Conservation (phyloP, 1,140 invertebrate genomes). For the Spodoptera litura region DNA sequence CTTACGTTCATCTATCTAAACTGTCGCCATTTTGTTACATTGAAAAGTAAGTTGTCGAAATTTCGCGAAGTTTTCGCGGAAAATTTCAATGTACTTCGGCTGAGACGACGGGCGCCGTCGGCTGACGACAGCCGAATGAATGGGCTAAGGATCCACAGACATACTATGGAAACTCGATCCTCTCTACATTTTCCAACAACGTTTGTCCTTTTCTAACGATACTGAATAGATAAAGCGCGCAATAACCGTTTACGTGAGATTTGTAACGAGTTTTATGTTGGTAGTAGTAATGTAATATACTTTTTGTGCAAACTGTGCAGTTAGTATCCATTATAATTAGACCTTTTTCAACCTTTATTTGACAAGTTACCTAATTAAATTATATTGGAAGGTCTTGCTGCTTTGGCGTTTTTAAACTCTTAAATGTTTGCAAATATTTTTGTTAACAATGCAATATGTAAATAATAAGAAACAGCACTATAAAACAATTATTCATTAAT, state of each 20-base stretch:
- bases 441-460: background rate
- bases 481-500: no score
- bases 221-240: conserved; percentile 5
- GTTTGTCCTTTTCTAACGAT: conserved; percentile 26
- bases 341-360: conserved; percentile 47
- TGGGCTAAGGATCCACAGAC: conserved; percentile 22
- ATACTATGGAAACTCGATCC: conserved; percentile 37
- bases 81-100: conserved; percentile 49
- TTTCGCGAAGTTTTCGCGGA: conserved; percentile 53
- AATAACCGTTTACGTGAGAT: conserved; percentile 5
- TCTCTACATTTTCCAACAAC: conserved; percentile 13
- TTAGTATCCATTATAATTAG: conserved; percentile 47
- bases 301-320: conserved; percentile 21
- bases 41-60: conserved; percentile 49
- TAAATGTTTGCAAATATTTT: background rate
- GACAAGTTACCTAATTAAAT: conserved; percentile 42
- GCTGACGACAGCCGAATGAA: conserved; percentile 55
- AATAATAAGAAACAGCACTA: no score
- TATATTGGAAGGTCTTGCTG: conserved; percentile 39
- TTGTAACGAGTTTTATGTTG: conserved; percentile 2
- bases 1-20: conserved; percentile 6
- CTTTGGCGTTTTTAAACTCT: conserved; percentile 1
- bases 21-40: conserved; percentile 36
- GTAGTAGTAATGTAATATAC: background rate
- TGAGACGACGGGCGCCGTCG: conserved; percentile 49